Evolutionary conservation across 2,888 invertebrate species (phyloP).

Genomic region (Miltochrista miniata): DNA sequence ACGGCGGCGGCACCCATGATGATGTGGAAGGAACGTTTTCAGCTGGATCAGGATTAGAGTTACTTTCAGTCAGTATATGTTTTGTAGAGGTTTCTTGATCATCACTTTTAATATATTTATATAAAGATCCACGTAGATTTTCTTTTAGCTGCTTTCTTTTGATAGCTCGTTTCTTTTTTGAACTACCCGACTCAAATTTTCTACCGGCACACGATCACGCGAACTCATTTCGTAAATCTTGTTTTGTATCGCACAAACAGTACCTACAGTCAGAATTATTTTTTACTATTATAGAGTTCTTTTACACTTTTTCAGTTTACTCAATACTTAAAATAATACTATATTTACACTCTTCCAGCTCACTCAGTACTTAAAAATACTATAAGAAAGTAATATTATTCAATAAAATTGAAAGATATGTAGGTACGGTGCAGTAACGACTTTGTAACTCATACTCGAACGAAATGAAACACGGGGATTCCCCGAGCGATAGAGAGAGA

Average conservation of each 20-base stretch:
- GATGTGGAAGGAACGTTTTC: slow-evolving; percentile 15
- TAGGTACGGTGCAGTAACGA: slow-evolving; percentile 4
- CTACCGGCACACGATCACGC: slow-evolving; percentile 17
- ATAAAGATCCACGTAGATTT: slow-evolving; percentile 17
- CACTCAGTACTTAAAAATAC: slow-evolving; percentile 7
- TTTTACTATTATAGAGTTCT: no score
- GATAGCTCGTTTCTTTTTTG: no score
- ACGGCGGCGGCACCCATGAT: slow-evolving; percentile 14
- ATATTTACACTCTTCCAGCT: slow-evolving; percentile 1
- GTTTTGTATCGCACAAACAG: slow-evolving; percentile 7
- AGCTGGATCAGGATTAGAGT: slow-evolving; percentile 13
- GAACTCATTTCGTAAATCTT: slow-evolving; percentile 19
- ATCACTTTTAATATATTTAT: no score
- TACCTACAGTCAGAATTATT: no score
- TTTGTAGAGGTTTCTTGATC: slow-evolving; percentile 13
- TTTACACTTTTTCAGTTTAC: slow-evolving; percentile 2
- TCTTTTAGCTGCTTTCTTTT: slow-evolving; percentile 14
- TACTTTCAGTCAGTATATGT: slow-evolving; percentile 4
- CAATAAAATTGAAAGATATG: no score
- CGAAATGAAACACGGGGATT: slow-evolving; percentile 1
- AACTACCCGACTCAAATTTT: slow-evolving; percentile 18
- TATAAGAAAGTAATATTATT: slow-evolving; percentile 9
- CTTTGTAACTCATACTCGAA: slow-evolving; percentile 9
- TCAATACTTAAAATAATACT: no score
- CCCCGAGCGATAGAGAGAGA: background rate